A percentile compares a stretch with the other conserved stretches of the same genome.
Evolutionary conservation across 1,140 invertebrate genomes (phyloP).

Genomic region (Zaprionus lachaisei): DNA sequence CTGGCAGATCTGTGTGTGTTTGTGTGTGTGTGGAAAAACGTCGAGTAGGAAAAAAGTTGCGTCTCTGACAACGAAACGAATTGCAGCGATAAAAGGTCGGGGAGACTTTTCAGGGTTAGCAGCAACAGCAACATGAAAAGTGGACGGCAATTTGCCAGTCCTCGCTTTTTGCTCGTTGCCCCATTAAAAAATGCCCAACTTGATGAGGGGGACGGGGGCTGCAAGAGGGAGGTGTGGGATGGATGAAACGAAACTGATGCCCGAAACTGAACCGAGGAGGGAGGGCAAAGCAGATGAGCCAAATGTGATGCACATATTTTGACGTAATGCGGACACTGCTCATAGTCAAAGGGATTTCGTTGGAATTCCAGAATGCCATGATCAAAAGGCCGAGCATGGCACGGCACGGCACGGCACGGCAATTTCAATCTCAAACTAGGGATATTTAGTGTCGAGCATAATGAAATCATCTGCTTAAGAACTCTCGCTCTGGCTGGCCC

Average conservation of each 20-base stretch:
- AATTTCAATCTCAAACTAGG: constrained; percentile 1
- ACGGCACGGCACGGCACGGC: neutral
- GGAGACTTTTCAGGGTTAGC: constrained; percentile 34
- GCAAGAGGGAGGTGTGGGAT: neutral
- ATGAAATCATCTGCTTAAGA: constrained; percentile 34
- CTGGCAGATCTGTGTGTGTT: neutral
- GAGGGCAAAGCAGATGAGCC: neutral
- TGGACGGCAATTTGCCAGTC: constrained; percentile 73
- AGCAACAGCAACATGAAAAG: constrained; percentile 59
- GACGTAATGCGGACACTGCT: constrained; percentile 13
- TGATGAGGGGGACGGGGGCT: neutral
- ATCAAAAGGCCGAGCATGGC: constrained; percentile 8
- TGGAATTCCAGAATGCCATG: constrained; percentile 7
- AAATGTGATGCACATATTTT: constrained; percentile 21
- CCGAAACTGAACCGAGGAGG: neutral
- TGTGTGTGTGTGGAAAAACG: neutral
- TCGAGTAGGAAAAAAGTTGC: constrained; percentile 9
- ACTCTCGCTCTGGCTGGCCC: constrained; percentile 16
- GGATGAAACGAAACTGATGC: neutral
- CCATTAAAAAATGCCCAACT: constrained; percentile 2
- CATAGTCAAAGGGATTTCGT: constrained; percentile 17
- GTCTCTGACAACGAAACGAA: constrained; percentile 51
- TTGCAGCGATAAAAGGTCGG: constrained; percentile 48
- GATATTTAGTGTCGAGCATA: constrained; percentile 30
- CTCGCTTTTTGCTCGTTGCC: constrained; percentile 4